These are phyloP conservation scores for Gobiocypris rarus DNA, from an alignment of 2,113 vertebrate genomes.

Conservation along the genomic window DNA sequence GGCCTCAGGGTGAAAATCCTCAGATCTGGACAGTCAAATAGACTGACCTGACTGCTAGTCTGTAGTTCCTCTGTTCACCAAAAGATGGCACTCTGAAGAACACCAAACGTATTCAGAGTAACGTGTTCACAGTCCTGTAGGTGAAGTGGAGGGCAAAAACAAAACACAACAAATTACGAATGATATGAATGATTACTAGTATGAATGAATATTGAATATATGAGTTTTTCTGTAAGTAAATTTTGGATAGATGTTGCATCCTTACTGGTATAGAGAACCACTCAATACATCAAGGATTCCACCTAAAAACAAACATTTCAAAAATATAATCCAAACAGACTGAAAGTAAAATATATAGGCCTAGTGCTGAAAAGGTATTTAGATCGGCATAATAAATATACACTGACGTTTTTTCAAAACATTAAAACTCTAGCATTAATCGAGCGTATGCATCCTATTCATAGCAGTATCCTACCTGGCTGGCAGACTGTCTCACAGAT, in stretches of 20 bases:
- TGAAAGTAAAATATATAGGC: neutral
- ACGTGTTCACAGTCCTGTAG: constrained; percentile 65
- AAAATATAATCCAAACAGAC: neutral
- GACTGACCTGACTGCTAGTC: neutral
- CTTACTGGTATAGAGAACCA: constrained; percentile 80
- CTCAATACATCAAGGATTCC: constrained; percentile 79
- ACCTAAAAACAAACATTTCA: constrained; percentile 65
- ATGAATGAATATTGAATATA: neutral
- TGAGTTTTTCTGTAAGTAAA: neutral
- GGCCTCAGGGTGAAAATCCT: neutral
- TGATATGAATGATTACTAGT: neutral
- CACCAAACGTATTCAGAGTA: constrained; percentile 59
- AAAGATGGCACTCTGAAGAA: neutral
- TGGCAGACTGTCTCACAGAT: constrained; percentile 84
- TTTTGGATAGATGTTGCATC: neutral
- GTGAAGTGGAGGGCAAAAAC: neutral
- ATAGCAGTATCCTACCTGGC: constrained; percentile 72
- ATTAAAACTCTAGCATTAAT: neutral
- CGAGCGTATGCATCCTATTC: neutral
- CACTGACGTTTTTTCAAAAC: neutral
- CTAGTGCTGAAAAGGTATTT: neutral
- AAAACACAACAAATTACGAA: neutral
- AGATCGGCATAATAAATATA: neutral
- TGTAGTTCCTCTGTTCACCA: constrained; percentile 4
- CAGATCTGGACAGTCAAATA: neutral